Evolutionary conservation across 2,888 invertebrate genomes (phyloP).

Genomic region (Gnatocerus cornutus): DNA sequence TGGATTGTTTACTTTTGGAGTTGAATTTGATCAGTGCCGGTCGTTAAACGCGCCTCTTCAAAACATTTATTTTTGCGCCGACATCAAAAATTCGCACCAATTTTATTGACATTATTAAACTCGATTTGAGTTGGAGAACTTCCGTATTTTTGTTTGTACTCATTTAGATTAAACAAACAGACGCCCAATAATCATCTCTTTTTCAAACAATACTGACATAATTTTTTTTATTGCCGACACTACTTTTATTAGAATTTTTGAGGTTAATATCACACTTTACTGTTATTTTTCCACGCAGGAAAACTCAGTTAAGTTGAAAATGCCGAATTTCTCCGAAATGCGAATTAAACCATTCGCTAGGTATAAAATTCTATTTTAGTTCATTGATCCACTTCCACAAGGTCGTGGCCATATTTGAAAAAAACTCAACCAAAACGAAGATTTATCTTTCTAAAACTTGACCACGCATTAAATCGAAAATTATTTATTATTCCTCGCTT

Average conservation of each 20-base stretch:
- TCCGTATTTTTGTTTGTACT: constrained; percentile 1
- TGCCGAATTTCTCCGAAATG: neutral
- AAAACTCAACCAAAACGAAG: no score
- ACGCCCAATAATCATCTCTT: no score
- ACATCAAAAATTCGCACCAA: constrained; percentile 3
- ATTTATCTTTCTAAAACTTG: no score
- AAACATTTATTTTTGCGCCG: constrained; percentile 15
- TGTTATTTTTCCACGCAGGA: neutral
- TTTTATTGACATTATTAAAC: constrained; percentile 25
- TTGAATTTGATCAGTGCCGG: constrained; percentile 5
- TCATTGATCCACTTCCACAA: constrained; percentile 4
- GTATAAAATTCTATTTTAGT: neutral
- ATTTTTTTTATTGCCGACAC: neutral
- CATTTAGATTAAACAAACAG: no score
- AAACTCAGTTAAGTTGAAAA: neutral
- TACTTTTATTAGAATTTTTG: constrained; percentile 12
- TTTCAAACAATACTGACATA: neutral
- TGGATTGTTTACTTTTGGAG: neutral
- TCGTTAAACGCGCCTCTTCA: constrained; percentile 5
- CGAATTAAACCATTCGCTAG: neutral
- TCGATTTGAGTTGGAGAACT: constrained; percentile 8
- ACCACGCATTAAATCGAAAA: no score
- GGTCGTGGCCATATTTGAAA: neutral
- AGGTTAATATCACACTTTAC: constrained; percentile 6
- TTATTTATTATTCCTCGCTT: no score